Base-by-base conservation (phyloP, 92 coral and sea anemone species). In the Zoanthus sociatus region DNA sequence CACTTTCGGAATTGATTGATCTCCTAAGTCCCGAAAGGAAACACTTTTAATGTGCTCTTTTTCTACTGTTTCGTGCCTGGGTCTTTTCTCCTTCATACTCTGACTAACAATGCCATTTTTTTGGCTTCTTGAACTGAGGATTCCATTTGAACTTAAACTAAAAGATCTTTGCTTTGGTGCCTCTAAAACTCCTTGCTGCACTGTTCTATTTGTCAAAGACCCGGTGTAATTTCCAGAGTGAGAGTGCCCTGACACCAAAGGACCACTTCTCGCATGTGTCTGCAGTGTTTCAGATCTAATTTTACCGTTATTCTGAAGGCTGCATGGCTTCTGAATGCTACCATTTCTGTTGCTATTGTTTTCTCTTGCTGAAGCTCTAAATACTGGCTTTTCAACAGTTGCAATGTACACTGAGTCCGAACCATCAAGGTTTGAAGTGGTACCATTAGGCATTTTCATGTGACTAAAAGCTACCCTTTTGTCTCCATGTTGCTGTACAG, bases 391-490 rank as follows among this genome's bases (percentile, higher is more conserved):
- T 63, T 72, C 73, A 5, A 67, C 72, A 81, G 74, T 63, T 50
- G 73, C 61, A 9, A 64, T 73, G 30, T 42, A 64, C 26, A 81
- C 14, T 63, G 85, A 81, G 14, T 81, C 75, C 9, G 74, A 68
- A 20, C 58, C 75, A 11, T 42, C 37, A 63, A 64, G 74, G 9
- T 60, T 81, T 63, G 85, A 45, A 21, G 66, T 32, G 10, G 85
- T 66, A n/a, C 75, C 85, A 64, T 81, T 81, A 16, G 85, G 85
- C 85, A 81, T 64, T 64, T 66, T 81, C 73, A 64, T 75, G 42
- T 81, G 85, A 66, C 85, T 64, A 70, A 66, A 81, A 11, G 85
- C 85, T 3, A 66, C 85, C 46, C 15, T 81, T 16, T 66, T 81
- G 45, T 81, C 75, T 81, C 10, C 70, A 42, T 81, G 85, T 64